Conservation (phyloP, 1,140 invertebrate genomes). For the Nasonia giraulti region DNA sequence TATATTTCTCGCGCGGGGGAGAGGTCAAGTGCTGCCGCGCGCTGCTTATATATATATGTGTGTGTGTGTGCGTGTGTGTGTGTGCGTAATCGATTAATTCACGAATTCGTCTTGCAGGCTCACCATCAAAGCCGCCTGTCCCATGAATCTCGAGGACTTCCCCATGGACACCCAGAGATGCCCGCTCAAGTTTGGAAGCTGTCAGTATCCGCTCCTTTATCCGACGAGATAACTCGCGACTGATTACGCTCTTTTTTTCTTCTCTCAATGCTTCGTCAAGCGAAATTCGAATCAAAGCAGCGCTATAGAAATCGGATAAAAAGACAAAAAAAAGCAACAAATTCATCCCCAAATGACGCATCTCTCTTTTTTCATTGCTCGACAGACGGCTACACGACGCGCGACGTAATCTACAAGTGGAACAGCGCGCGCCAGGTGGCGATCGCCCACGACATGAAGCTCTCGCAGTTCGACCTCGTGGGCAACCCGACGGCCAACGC, state of each 20-base stretch:
- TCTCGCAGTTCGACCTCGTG: slow-evolving; percentile 90
- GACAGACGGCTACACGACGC: slow-evolving; percentile 87
- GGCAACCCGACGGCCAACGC: slow-evolving; percentile 83
- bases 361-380: slow-evolving; percentile 43
- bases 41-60: too few relatives aligned
- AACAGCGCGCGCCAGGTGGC: slow-evolving; percentile 84
- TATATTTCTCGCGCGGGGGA: too few relatives aligned
- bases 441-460: slow-evolving; percentile 88
- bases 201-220: slow-evolving; percentile 77
- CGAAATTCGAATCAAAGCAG: too few relatives aligned
- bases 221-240: neutral
- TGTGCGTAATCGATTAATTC: slow-evolving; percentile 11
- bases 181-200: slow-evolving; percentile 90
- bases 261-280: too few relatives aligned
- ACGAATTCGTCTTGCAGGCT: slow-evolving; percentile 77
- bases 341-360: too few relatives aligned
- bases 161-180: slow-evolving; percentile 94
- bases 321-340: neutral
- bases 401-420: slow-evolving; percentile 90
- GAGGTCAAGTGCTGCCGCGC: too few relatives aligned
- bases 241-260: too few relatives aligned
- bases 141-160: slow-evolving; percentile 93
- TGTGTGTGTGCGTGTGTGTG: too few relatives aligned
- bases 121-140: slow-evolving; percentile 93
- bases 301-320: neutral